Evolutionary conservation across 2,888 invertebrate species (phyloP).

Genomic region (Blastobasis adustella): DNA sequence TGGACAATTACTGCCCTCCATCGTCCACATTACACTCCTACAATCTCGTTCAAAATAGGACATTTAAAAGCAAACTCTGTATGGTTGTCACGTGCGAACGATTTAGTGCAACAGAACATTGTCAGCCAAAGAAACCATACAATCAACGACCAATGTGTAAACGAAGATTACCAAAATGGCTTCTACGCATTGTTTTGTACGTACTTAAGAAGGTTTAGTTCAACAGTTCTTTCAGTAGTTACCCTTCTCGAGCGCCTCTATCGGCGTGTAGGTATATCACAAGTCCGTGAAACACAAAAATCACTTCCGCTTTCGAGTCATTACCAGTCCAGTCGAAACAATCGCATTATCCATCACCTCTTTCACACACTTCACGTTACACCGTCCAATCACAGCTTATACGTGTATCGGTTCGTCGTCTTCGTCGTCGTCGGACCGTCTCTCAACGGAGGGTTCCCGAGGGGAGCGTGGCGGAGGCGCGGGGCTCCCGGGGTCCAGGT

Average conservation of each 20-base stretch:
- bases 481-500: slow-evolving; percentile 76
- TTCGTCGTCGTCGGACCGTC: slow-evolving; percentile 69
- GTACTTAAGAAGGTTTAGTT: background rate
- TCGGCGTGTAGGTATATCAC: too few relatives aligned
- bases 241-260: too few relatives aligned
- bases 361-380: slow-evolving; percentile 16
- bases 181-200: slow-evolving; percentile 16
- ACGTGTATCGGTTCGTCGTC: slow-evolving; percentile 80
- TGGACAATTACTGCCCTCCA: slow-evolving; percentile 42
- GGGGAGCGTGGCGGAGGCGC: slow-evolving; percentile 67
- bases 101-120: slow-evolving; percentile 9
- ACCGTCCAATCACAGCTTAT: slow-evolving; percentile 31
- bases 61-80: too few relatives aligned
- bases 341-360: too few relatives aligned
- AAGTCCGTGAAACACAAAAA: too few relatives aligned
- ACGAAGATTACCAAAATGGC: slow-evolving; percentile 18
- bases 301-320: too few relatives aligned
- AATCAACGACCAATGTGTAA: slow-evolving; percentile 12
- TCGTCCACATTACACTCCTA: background rate
- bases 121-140: slow-evolving; percentile 17
- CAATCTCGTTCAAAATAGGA: too few relatives aligned
- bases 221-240: too few relatives aligned
- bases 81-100: background rate
- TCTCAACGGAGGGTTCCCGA: slow-evolving; percentile 50
- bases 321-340: too few relatives aligned